Evolutionary conservation across 2,797 vertebrate genomes (phyloP).

Genomic region (Allobates femoralis): DNA sequence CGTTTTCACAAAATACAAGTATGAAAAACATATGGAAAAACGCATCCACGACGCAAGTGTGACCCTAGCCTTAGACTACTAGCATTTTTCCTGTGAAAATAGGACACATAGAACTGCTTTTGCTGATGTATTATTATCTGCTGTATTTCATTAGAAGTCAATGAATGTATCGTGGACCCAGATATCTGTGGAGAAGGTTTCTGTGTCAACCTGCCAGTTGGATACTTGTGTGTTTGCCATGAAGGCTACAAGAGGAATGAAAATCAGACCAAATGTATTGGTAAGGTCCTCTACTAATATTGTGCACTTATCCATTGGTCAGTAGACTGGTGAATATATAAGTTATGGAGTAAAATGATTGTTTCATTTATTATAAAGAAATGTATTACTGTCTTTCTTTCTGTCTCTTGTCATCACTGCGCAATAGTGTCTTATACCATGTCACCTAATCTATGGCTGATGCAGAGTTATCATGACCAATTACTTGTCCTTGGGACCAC

Average conservation of each 20-base stretch:
- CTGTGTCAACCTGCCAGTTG: conserved; percentile 89
- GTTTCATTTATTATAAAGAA: too few relatives aligned
- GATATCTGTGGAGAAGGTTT: conserved; percentile 90
- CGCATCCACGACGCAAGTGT: too few relatives aligned
- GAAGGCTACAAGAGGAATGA: conserved; percentile 83
- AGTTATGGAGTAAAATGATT: neutral
- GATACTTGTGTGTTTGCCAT: conserved; percentile 90
- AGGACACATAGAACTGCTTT: neutral
- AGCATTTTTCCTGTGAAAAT: too few relatives aligned
- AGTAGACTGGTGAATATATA: neutral
- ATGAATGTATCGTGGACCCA: conserved; percentile 91
- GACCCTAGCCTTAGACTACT: too few relatives aligned
- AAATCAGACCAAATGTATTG: conserved; percentile 83
- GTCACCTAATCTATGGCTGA: too few relatives aligned
- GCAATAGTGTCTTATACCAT: too few relatives aligned
- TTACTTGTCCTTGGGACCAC: too few relatives aligned
- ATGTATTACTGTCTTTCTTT: too few relatives aligned
- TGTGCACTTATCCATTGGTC: neutral
- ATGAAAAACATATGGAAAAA: too few relatives aligned
- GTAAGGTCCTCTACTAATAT: conserved; percentile 75
- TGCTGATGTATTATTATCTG: neutral
- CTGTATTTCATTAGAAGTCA: conserved; percentile 83
- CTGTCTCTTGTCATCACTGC: too few relatives aligned
- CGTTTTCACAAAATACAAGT: too few relatives aligned
- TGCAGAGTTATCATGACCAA: too few relatives aligned